phyloP scores from a whole-genome alignment of 2,797 vertebrate genomes.

The Halcyon chelicuti region DNA sequence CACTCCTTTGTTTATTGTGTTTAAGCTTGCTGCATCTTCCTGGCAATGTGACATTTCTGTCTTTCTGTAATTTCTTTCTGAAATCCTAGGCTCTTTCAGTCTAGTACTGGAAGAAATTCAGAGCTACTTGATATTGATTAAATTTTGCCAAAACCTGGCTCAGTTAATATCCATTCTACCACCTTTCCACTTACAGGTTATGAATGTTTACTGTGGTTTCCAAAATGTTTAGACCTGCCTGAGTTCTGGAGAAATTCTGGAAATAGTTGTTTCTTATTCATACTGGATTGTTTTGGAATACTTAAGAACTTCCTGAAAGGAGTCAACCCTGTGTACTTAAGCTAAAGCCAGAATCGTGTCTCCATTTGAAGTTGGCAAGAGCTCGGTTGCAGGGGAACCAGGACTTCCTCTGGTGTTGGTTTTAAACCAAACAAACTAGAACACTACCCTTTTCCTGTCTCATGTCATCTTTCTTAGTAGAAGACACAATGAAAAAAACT shows the following conservation, averaged over 20 bases:
- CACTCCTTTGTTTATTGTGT: not conserved
- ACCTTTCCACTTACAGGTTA: not conserved
- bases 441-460: not conserved
- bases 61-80: not conserved
- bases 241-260: not conserved
- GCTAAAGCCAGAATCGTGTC: not conserved
- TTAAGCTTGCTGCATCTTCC: not conserved
- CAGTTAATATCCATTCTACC: not conserved
- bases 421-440: not conserved
- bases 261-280: not conserved
- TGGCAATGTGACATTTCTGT: not conserved
- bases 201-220: not conserved
- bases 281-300: not conserved
- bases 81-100: not conserved
- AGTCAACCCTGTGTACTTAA: not conserved
- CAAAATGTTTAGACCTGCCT: not conserved
- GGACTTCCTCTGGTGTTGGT: not conserved
- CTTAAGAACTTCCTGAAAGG: conserved; percentile 4
- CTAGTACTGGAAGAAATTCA: not conserved
- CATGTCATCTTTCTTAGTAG: not conserved
- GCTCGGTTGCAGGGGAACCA: not conserved
- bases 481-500: not conserved
- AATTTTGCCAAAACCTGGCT: not conserved
- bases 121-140: not conserved
- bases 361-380: not conserved